Conservation (phyloP, 2,888 invertebrate genomes). For the Podotricha telesiphe region DNA sequence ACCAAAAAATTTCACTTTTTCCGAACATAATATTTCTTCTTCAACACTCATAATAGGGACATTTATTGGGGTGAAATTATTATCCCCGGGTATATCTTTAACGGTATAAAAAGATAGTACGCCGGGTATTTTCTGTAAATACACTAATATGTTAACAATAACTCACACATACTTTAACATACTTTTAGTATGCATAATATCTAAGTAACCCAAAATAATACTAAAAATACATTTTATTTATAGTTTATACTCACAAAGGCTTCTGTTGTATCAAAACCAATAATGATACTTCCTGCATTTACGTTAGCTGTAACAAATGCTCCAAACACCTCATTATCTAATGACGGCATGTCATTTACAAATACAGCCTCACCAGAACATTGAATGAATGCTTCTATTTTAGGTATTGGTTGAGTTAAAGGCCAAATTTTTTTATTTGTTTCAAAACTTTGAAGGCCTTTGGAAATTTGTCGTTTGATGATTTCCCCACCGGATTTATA, state of each 20-base stretch:
- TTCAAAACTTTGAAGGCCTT: constrained; percentile 88
- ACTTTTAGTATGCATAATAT: not conserved
- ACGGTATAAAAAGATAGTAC: constrained; percentile 85
- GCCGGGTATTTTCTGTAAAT: constrained; percentile 83
- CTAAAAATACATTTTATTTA: constrained; percentile 27
- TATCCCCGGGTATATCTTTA: constrained; percentile 86
- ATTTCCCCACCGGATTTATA: constrained; percentile 83
- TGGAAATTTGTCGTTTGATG: constrained; percentile 85
- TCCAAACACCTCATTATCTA: constrained; percentile 87
- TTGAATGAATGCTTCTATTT: constrained; percentile 88
- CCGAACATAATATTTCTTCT: constrained; percentile 71
- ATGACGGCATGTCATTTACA: constrained; percentile 87
- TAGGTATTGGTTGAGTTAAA: constrained; percentile 88
- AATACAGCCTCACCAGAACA: constrained; percentile 90
- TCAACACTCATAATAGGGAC: constrained; percentile 53
- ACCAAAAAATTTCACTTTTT: constrained; percentile 82
- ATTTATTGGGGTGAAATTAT: constrained; percentile 74
- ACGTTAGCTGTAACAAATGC: constrained; percentile 86
- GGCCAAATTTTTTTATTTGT: constrained; percentile 88
- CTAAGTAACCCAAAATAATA: not conserved
- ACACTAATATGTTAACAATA: not conserved
- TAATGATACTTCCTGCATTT: constrained; percentile 82
- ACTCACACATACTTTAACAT: not conserved
- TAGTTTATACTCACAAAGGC: constrained; percentile 87
- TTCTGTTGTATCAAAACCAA: constrained; percentile 84